A percentile compares a stretch with the other conserved stretches of the same genome.
Conservation (phyloP, 2,888 invertebrate genomes). For the Drosophila monieri region DNA sequence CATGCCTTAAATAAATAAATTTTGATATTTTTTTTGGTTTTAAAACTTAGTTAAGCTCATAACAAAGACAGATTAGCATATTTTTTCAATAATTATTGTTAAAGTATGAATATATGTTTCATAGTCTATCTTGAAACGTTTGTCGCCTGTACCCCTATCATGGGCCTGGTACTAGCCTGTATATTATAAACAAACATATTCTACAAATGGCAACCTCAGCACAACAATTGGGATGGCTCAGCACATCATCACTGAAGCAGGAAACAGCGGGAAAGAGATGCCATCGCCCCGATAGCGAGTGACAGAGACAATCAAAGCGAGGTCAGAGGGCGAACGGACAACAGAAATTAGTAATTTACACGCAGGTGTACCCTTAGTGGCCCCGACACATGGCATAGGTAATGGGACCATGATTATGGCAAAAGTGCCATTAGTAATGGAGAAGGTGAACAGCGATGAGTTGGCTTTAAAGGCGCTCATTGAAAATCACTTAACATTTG, state of each 20-base stretch:
- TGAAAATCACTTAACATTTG: constrained; percentile 3
- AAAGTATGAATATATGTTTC: background rate
- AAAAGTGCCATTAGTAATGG: constrained; percentile 67
- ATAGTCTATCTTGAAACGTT: background rate
- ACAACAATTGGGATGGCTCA: constrained; percentile 38
- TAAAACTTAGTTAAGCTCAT: too few relatives aligned
- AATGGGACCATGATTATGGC: constrained; percentile 62
- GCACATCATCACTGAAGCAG: constrained; percentile 15
- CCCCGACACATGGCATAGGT: constrained; percentile 42
- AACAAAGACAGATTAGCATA: too few relatives aligned
- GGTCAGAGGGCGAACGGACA: constrained; percentile 47
- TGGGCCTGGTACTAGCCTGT: background rate
- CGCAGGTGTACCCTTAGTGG: constrained; percentile 27
- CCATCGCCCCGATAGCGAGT: background rate
- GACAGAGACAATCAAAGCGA: constrained; percentile 30
- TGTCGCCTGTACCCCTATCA: constrained; percentile 39
- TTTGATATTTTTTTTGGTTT: too few relatives aligned
- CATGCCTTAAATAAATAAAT: too few relatives aligned
- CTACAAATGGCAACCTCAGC: constrained; percentile 20
- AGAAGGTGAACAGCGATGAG: constrained; percentile 31
- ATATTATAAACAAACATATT: background rate
- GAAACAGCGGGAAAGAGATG: constrained; percentile 10
- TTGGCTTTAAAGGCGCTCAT: background rate
- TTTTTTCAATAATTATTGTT: too few relatives aligned
- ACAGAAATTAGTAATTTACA: constrained; percentile 72